phyloP scores from a whole-genome alignment of 2,888 invertebrate genomes.

The Dasypolia templi region DNA sequence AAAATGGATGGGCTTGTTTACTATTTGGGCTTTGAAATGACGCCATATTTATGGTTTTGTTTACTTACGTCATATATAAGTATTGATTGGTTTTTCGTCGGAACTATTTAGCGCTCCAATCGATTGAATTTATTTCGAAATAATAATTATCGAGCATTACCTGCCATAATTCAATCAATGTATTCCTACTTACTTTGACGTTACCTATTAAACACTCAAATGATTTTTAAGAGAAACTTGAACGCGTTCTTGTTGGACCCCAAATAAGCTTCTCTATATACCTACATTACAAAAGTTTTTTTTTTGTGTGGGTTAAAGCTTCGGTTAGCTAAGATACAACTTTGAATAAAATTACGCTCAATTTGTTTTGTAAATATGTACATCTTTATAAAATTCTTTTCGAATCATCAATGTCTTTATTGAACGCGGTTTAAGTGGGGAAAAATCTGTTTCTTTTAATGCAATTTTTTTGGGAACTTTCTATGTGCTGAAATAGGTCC shows the following conservation, averaged over 20 bases:
- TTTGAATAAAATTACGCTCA: neutral
- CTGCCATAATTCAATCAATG: neutral
- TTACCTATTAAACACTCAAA: neutral
- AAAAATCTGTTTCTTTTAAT: conserved; percentile 21
- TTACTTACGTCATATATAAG: conserved; percentile 22
- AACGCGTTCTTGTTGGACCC: neutral
- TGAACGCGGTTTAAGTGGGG: neutral
- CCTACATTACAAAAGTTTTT: neutral
- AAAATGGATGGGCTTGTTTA: conserved; percentile 32
- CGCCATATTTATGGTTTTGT: conserved; percentile 35
- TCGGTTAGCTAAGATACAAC: conserved; percentile 2
- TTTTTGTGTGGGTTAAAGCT: neutral
- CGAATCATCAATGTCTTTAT: neutral
- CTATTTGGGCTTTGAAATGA: conserved; percentile 38
- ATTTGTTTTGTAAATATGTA: neutral
- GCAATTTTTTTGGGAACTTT: conserved; percentile 28
- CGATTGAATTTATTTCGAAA: neutral
- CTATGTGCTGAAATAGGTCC: conserved; percentile 30
- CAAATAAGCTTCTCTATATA: neutral
- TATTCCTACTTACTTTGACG: conserved; percentile 3
- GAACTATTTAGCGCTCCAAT: conserved; percentile 10
- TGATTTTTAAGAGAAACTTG: neutral
- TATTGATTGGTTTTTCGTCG: conserved; percentile 31
- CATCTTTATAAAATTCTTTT: neutral
- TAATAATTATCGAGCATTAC: neutral